Percentiles rank a stretch among this genome's conserved stretches.
These are phyloP conservation scores for Aporophyla lueneburgensis DNA, from an alignment of 2,888 invertebrate genomes.

Conservation along the genomic window DNA sequence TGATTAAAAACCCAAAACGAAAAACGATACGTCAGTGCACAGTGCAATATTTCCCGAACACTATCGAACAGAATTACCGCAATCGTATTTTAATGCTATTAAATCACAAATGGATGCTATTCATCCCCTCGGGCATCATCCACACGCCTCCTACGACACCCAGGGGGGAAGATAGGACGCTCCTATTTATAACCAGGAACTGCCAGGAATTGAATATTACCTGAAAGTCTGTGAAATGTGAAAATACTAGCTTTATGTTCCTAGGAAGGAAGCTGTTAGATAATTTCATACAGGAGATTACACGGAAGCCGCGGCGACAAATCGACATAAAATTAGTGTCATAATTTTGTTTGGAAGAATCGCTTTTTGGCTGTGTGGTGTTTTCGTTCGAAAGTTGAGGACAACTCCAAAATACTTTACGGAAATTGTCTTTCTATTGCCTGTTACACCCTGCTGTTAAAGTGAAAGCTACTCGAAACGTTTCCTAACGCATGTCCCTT, in stretches of 20 bases:
- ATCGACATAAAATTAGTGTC: slow-evolving; percentile 35
- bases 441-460: neutral
- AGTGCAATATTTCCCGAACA: slow-evolving; percentile 22
- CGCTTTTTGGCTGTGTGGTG: neutral
- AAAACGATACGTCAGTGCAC: slow-evolving; percentile 4
- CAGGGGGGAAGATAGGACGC: slow-evolving; percentile 44
- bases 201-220: slow-evolving; percentile 51
- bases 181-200: slow-evolving; percentile 55
- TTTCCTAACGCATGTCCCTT: slow-evolving; percentile 11
- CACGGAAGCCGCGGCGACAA: slow-evolving; percentile 39
- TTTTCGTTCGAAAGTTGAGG: slow-evolving; percentile 2
- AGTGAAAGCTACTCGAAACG: slow-evolving; percentile 5
- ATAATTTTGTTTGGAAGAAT: slow-evolving; percentile 31
- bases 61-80: slow-evolving; percentile 34
- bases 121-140: slow-evolving; percentile 38
- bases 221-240: slow-evolving; percentile 37
- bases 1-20: slow-evolving; percentile 29
- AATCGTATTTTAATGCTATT: slow-evolving; percentile 48
- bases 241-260: slow-evolving; percentile 39
- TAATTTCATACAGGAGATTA: slow-evolving; percentile 49
- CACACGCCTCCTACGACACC: slow-evolving; percentile 42
- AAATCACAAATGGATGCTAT: slow-evolving; percentile 49
- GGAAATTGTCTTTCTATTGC: no score
- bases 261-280: slow-evolving; percentile 18
- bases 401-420: neutral